Evolutionary conservation across 2,113 vertebrate genomes (phyloP), one percentile per base, ranked within the genome.

Genomic region (Carollia perspicillata): DNA sequence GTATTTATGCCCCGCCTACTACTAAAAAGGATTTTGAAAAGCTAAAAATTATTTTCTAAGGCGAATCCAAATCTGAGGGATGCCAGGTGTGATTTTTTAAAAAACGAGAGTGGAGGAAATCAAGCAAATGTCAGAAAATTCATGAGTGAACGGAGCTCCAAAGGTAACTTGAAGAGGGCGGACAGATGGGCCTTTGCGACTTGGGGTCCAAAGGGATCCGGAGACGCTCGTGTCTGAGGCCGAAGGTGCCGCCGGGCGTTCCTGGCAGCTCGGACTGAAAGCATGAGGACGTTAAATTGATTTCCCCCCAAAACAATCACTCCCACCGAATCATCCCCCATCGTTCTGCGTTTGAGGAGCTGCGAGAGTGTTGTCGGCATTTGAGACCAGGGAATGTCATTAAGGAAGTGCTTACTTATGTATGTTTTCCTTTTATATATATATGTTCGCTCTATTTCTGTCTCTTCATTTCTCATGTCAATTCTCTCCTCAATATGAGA

Each of bases 181-280:
- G 78, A 69, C 96, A 97, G 95, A 97, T 85, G 94, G 96, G 75
- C 53, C 84, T 90, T 72, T 49, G 66, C 78, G 63, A 63, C 58
- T 13, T 2, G 8, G 81, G 77, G 85, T 81, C 95, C 69, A 60
- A 89, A 90, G 94, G 53, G 88, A 93, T 95, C 71, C 35, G 49
- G 74, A 94, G 93, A 95, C 47, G 63, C 93, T 87, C 53, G 14
- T 69, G 83, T 68, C 86, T 93, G 85, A 96, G 53, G 96, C 37
- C 33, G 86, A 83, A 92, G 93, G 94, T n/a, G 8, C 44, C 91
- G 90, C 23, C 13, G 35, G 77, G 53, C 26, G 35, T 74, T 81
- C 66, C 58, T 86, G 90, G 96, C 94, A 95, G 60, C 90, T 81
- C 75, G 87, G 85, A 93, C 33, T 13, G 78, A 92, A 96, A 96